Conservation (phyloP, 2,113 vertebrate species). For the Cheilinus undulatus region DNA sequence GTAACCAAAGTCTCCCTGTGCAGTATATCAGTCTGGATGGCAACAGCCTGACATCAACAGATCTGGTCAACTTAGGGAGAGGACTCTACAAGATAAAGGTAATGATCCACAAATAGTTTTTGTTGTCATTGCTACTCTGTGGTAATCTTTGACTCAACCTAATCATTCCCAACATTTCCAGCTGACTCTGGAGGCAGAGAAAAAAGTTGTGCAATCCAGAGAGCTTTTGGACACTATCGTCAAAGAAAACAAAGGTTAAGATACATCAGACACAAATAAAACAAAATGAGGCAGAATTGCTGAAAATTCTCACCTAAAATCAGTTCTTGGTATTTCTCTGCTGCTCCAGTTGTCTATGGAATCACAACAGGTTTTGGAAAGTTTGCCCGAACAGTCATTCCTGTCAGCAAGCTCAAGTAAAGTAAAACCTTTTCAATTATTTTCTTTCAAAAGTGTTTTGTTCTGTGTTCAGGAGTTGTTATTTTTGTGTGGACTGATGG, state of each 20-base stretch:
- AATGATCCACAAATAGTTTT: constrained; percentile 51
- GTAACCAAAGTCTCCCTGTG: constrained; percentile 46
- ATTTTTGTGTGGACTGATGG: constrained; percentile 10
- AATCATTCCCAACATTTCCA: constrained; percentile 69
- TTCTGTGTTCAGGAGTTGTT: not conserved
- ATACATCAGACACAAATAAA: not conserved
- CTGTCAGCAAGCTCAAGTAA: constrained; percentile 92
- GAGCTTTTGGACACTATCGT: constrained; percentile 95
- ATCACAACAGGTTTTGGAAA: constrained; percentile 99
- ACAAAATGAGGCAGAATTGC: not conserved
- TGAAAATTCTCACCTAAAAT: not conserved
- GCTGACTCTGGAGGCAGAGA: constrained; percentile 89
- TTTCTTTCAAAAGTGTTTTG: not conserved
- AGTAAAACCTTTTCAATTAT: constrained; percentile 18
- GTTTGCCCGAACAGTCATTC: constrained; percentile 96
- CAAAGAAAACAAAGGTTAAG: constrained; percentile 91
- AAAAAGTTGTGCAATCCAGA: constrained; percentile 89
- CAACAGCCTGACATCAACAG: constrained; percentile 89
- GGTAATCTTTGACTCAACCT: constrained; percentile 48
- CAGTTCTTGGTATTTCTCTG: constrained; percentile 10
- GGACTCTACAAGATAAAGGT: constrained; percentile 97
- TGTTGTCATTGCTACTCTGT: constrained; percentile 3
- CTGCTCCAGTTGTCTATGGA: constrained; percentile 93
- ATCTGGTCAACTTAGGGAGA: constrained; percentile 92
- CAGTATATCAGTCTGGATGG: constrained; percentile 93